Percentiles rank a stretch among this genome's conserved stretches.
These are phyloP conservation scores for Polia nebulosa DNA, from an alignment of 2,888 invertebrate species.

Conservation along the genomic window DNA sequence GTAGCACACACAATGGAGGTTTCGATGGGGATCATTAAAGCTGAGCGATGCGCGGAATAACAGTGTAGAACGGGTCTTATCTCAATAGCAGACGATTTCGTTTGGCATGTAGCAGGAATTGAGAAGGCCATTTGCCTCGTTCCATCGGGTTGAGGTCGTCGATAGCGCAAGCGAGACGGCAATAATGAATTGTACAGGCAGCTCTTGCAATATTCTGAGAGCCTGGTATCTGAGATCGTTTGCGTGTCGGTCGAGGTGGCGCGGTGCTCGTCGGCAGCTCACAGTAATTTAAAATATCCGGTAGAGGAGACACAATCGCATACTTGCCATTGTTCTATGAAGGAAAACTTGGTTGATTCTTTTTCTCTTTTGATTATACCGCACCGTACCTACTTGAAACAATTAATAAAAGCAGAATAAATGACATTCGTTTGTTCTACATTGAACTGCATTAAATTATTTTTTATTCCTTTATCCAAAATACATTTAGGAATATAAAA, in stretches of 20 bases:
- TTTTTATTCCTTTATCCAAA: not conserved
- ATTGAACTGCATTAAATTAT: not conserved
- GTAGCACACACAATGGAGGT: slow-evolving; percentile 73
- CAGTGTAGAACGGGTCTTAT: slow-evolving; percentile 70
- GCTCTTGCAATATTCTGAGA: slow-evolving; percentile 69
- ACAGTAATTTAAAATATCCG: slow-evolving; percentile 56
- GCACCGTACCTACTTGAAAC: not conserved
- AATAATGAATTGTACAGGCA: slow-evolving; percentile 51
- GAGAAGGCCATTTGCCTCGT: slow-evolving; percentile 77
- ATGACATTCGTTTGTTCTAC: not conserved
- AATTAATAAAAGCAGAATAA: slow-evolving; percentile 10
- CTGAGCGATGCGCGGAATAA: slow-evolving; percentile 58
- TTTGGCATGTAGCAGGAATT: slow-evolving; percentile 64
- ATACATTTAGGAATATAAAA: not conserved
- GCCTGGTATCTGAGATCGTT: slow-evolving; percentile 88
- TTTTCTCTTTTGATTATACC: slow-evolving; percentile 13
- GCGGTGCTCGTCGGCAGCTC: slow-evolving; percentile 79
- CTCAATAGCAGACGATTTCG: slow-evolving; percentile 54
- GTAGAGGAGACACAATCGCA: slow-evolving; percentile 58
- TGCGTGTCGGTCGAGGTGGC: slow-evolving; percentile 90
- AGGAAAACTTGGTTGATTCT: slow-evolving; percentile 20
- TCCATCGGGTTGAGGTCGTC: slow-evolving; percentile 74
- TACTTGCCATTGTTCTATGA: slow-evolving; percentile 42
- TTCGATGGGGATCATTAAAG: slow-evolving; percentile 76
- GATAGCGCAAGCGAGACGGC: slow-evolving; percentile 80